A percentile compares a stretch with the other conserved stretches of the same genome.
phyloP scores from a whole-genome alignment of 2,113 vertebrate genomes.

The Myrmophylax atrothorax region DNA sequence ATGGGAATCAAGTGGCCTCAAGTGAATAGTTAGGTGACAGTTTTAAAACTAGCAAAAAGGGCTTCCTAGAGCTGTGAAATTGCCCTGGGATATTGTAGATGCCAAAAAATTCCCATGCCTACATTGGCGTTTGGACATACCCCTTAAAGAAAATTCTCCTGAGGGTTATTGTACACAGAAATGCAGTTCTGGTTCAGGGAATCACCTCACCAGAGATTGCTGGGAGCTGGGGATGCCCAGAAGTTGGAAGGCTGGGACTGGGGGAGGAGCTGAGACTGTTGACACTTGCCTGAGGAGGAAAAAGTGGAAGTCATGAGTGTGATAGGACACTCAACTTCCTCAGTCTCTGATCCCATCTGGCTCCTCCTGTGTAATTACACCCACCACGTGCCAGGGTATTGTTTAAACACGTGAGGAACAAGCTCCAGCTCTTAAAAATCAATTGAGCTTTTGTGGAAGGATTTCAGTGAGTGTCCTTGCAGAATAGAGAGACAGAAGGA shows the following conservation, averaged over 20 bases:
- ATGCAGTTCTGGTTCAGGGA: not conserved
- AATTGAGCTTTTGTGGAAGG: not conserved
- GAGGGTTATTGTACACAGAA: not conserved
- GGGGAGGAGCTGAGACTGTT: fast-evolving
- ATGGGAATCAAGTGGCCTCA: not conserved
- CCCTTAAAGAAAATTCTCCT: not conserved
- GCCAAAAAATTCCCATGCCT: not conserved
- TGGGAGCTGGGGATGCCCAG: not conserved
- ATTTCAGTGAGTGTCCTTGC: not conserved
- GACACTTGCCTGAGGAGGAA: not conserved
- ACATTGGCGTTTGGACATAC: not conserved
- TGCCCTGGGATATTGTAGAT: not conserved
- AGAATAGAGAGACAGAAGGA: not conserved
- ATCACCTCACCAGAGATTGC: not conserved
- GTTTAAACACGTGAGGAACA: not conserved
- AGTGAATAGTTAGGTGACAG: not conserved
- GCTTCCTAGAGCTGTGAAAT: not conserved
- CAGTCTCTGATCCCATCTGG: not conserved
- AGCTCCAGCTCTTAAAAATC: not conserved
- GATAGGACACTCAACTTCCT: not conserved
- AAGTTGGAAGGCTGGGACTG: not conserved
- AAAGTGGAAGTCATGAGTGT: not conserved
- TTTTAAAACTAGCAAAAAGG: not conserved
- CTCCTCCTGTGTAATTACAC: not conserved
- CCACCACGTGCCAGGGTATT: not conserved